Base-by-base conservation (phyloP, 2,888 invertebrate genomes). In the Yponomeuta plumbellus region DNA sequence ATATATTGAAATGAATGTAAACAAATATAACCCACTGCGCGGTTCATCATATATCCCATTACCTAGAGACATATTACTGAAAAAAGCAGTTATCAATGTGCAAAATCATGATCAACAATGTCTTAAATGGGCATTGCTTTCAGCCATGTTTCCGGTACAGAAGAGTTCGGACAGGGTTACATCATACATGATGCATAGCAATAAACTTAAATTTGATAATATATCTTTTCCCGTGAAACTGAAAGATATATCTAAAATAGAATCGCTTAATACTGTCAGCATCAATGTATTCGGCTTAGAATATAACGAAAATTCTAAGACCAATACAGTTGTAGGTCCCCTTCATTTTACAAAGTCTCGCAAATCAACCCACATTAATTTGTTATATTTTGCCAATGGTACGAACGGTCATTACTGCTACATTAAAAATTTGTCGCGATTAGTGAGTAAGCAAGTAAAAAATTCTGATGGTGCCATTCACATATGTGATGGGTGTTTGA, bases 211-310 rank as follows among this genome's bases (percentile, higher is more conserved):
- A n/a, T n/a, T n/a, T n/a, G n/a, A n/a, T n/a, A n/a, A n/a, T n/a
- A n/a, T n/a, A n/a, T n/a, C n/a, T n/a, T n/a, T n/a, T n/a, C n/a
- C n/a, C n/a, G n/a, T n/a, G n/a, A n/a, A n/a, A n/a, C n/a, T n/a
- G n/a, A n/a, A n/a, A n/a, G n/a, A n/a, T n/a, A n/a, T n/a, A n/a
- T 8, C 58, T 56, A 74, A 73, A 71, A 65, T 74, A 40, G 74
- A 75, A 66, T 68, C 66, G 59, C 64, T 69, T 66, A 76, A 75
- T 66, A 64, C 74, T 66, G 68, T 75, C 6, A 74, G 74, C 67
- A 70, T 74, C 17, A 74, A 75, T 66, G 73, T 75, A 56, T 76
- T 72, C 68, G 72, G 72, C 20, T 68, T 77, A 69, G 71, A 74
- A 66, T 74, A 67, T 67, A 66, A 73, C 63, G 65, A 44, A 26